Evolutionary conservation across 2,113 vertebrate species (phyloP).

Genomic region (Martes martes): DNA sequence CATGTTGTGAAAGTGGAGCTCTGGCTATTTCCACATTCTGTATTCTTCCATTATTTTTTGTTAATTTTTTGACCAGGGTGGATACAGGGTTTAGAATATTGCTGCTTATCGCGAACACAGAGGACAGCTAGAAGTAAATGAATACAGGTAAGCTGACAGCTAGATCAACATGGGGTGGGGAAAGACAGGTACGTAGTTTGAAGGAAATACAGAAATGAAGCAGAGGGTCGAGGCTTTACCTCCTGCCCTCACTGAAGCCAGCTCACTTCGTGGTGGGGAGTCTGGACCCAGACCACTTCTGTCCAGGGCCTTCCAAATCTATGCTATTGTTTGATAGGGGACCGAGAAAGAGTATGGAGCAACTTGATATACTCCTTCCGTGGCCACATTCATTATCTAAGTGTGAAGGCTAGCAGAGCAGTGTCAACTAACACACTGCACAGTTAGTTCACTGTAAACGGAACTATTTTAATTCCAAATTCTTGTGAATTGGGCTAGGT

Average conservation of each 20-base stretch:
- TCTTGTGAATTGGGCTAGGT: not conserved
- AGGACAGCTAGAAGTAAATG: not conserved
- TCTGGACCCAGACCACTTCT: not conserved
- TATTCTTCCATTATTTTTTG: not conserved
- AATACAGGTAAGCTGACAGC: not conserved
- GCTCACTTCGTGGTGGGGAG: not conserved
- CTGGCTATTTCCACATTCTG: conserved; percentile 17
- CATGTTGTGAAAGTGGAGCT: not conserved
- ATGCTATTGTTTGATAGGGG: not conserved
- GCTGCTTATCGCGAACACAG: not conserved
- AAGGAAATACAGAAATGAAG: not conserved
- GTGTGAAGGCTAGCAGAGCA: not conserved
- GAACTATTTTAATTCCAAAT: conserved; percentile 1
- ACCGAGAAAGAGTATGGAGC: not conserved
- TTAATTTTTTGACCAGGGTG: conserved; percentile 21
- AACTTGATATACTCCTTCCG: not conserved
- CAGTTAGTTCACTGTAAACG: not conserved
- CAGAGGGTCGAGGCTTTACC: not conserved
- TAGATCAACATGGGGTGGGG: not conserved
- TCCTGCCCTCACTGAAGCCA: not conserved
- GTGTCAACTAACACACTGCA: not conserved
- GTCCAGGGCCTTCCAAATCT: not conserved
- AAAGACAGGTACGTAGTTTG: not conserved
- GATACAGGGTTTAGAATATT: not conserved
- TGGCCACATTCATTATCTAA: not conserved